phyloP scores from a whole-genome alignment of 2,113 vertebrate species.

The Vulpes ferrilata region DNA sequence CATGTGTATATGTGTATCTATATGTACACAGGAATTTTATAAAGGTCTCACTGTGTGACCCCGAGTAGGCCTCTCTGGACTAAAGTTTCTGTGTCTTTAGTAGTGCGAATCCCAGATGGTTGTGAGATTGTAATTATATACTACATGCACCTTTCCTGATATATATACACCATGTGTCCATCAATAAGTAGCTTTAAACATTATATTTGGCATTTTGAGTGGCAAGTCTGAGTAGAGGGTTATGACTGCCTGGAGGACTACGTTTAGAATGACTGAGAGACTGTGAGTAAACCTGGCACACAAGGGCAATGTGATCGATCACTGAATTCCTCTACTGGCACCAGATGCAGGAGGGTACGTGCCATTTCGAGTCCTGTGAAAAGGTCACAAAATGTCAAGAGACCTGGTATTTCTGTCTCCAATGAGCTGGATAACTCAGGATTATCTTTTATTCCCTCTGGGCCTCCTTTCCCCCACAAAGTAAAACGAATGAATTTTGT shows the following conservation, averaged over 20 bases:
- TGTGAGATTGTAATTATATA: not conserved
- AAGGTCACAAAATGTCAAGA: not conserved
- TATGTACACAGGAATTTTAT: not conserved
- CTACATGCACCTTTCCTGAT: not conserved
- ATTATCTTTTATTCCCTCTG: not conserved
- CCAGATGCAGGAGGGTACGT: not conserved
- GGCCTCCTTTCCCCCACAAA: not conserved
- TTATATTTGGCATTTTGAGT: not conserved
- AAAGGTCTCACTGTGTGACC: not conserved
- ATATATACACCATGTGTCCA: not conserved
- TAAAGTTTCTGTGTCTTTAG: not conserved
- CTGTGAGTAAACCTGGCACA: not conserved
- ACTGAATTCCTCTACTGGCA: not conserved
- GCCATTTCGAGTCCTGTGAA: not conserved
- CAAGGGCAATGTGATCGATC: not conserved
- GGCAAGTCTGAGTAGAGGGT: not conserved
- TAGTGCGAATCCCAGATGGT: not conserved
- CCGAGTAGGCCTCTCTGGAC: not conserved
- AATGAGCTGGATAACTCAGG: not conserved
- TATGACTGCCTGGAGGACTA: not conserved
- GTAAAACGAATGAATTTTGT: not conserved
- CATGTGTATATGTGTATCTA: rapidly evolving
- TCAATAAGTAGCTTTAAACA: not conserved
- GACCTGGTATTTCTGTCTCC: not conserved
- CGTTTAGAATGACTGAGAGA: not conserved